Evolutionary conservation across 2,888 invertebrate species (phyloP).

Genomic region (Lasioglossum figueresi): DNA sequence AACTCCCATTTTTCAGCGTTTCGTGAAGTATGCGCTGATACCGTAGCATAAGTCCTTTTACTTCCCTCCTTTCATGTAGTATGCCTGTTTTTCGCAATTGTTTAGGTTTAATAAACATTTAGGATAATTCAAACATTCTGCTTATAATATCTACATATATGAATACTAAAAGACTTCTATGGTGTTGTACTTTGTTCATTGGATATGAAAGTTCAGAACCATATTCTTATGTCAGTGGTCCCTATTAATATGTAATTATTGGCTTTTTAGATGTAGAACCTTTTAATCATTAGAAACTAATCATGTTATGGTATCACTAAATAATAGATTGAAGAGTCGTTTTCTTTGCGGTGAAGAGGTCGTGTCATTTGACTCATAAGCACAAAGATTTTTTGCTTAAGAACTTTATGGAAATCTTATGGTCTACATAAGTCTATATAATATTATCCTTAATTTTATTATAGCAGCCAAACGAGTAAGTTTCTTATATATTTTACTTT

Average conservation of each 20-base stretch:
- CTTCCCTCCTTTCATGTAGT: conserved; percentile 20
- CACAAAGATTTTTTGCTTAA: conserved; percentile 29
- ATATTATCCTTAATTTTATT: neutral
- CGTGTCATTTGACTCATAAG: conserved; percentile 18
- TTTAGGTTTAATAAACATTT: conserved; percentile 42
- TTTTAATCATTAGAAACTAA: conserved; percentile 25
- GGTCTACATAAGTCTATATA: neutral
- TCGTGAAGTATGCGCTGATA: conserved; percentile 40
- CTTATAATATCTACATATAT: conserved; percentile 10
- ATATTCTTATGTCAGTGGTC: conserved; percentile 41
- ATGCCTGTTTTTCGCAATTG: conserved; percentile 13
- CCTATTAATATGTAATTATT: conserved; percentile 20
- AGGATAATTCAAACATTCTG: conserved; percentile 21
- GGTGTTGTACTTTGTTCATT: conserved; percentile 16
- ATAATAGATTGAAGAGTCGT: conserved; percentile 10
- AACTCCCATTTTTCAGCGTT: conserved; percentile 34
- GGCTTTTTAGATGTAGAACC: conserved; percentile 12
- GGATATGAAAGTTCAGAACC: conserved; percentile 32
- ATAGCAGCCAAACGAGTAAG: neutral
- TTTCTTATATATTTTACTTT: neutral
- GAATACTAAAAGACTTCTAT: conserved; percentile 19
- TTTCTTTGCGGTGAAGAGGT: conserved; percentile 25
- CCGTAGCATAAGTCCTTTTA: conserved; percentile 27
- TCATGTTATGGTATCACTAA: conserved; percentile 19
- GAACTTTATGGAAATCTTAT: conserved; percentile 25